A percentile compares a stretch with the other conserved stretches of the same genome.
Evolutionary conservation across 2,888 invertebrate species (phyloP).

Genomic region (Zele albiditarsus): DNA sequence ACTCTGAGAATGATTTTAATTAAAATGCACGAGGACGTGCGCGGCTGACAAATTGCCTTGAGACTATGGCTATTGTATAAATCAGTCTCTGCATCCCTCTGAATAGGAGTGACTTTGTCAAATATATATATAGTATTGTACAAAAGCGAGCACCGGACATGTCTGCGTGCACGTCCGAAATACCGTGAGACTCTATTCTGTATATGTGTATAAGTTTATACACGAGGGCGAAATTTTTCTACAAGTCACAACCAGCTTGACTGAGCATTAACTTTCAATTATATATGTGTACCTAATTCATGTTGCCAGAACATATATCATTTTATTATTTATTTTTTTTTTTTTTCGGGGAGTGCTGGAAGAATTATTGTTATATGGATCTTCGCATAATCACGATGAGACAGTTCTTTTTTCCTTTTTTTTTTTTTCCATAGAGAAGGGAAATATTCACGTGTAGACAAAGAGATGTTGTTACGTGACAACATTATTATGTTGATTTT

Average conservation of each 20-base stretch:
- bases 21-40: constrained; percentile 50
- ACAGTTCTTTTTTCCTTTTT: background rate
- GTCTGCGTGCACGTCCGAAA: background rate
- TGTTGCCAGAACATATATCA: background rate
- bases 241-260: constrained; percentile 27
- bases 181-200: background rate
- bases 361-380: background rate
- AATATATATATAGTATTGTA: background rate
- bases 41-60: constrained; percentile 52
- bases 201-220: background rate
- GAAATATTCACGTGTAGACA: background rate
- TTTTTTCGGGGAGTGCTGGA: background rate
- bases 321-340: constrained; percentile 8
- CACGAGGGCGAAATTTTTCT: constrained; percentile 22
- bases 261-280: constrained; percentile 19
- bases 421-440: background rate
- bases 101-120: constrained; percentile 2
- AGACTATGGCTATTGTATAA: constrained; percentile 50
- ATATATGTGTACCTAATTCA: background rate
- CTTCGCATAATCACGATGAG: background rate
- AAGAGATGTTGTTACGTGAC: background rate
- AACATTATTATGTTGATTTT: too few relatives aligned
- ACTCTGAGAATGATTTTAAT: constrained; percentile 51
- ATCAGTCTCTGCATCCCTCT: constrained; percentile 46
- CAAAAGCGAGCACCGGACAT: background rate